phyloP scores from a whole-genome alignment of 2,888 invertebrate species.

The Callyntrura guangdongensis region DNA sequence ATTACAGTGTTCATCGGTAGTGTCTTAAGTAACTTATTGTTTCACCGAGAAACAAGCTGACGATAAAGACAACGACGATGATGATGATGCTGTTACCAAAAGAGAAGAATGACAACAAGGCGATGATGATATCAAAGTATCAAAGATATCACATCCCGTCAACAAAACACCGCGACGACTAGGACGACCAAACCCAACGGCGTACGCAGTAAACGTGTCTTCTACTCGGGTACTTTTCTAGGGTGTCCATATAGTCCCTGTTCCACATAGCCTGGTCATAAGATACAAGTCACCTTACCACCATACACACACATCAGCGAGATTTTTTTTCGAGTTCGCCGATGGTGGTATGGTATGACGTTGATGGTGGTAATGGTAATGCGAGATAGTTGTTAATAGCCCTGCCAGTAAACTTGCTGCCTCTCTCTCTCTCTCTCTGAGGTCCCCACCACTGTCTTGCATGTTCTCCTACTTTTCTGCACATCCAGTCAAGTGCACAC shows the following conservation, averaged over 20 bases:
- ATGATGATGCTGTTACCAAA: too few relatives aligned
- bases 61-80: too few relatives aligned
- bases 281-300: too few relatives aligned
- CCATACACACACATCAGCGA: conserved; percentile 33
- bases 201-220: neutral
- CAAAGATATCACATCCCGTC: neutral
- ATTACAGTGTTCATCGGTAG: conserved; percentile 66
- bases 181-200: conserved; percentile 40
- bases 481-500: neutral
- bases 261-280: too few relatives aligned
- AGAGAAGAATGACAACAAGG: conserved; percentile 10
- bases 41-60: neutral
- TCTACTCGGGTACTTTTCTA: neutral
- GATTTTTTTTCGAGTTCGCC: conserved; percentile 37
- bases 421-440: too few relatives aligned
- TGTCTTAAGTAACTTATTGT: conserved; percentile 60
- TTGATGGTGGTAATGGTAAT: conserved; percentile 59
- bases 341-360: conserved; percentile 51
- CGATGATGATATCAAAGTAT: conserved; percentile 23
- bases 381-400: conserved; percentile 74
- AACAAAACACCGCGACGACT: neutral
- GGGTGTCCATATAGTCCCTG: neutral
- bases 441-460: conserved; percentile 47
- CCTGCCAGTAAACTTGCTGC: conserved; percentile 51
- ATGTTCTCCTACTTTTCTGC: conserved; percentile 6